Evolutionary conservation across 1,140 invertebrate species (phyloP).

Genomic region (Caerostris darwini): DNA sequence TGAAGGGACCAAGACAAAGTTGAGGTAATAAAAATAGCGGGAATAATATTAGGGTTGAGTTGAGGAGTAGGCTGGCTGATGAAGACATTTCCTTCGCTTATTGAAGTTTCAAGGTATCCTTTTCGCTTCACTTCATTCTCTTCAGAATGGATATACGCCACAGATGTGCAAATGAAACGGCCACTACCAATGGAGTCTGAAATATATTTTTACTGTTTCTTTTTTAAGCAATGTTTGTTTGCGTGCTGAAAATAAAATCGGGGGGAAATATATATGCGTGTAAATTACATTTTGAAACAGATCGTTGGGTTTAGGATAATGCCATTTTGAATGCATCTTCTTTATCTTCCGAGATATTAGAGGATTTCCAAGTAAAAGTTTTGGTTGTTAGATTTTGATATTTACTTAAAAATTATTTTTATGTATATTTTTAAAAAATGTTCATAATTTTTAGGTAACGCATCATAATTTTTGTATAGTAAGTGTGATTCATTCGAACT

Average conservation of each 20-base stretch:
- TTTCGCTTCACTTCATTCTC: conserved; percentile 62
- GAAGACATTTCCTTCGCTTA: conserved; percentile 66
- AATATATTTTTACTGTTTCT: conserved; percentile 53
- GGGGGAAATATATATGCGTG: neutral
- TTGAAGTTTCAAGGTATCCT: conserved; percentile 64
- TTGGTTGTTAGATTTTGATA: neutral
- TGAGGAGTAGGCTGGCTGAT: conserved; percentile 68
- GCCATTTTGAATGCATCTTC: neutral
- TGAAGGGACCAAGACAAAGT: conserved; percentile 76
- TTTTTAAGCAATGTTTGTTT: conserved; percentile 63
- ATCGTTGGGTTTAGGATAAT: conserved; percentile 14
- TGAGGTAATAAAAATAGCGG: conserved; percentile 73
- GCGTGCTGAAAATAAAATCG: conserved; percentile 36
- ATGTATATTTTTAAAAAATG: too few relatives aligned
- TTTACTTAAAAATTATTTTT: too few relatives aligned
- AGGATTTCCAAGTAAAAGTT: neutral
- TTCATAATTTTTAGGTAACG: too few relatives aligned
- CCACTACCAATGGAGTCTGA: neutral
- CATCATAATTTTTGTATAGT: too few relatives aligned
- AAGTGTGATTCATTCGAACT: too few relatives aligned
- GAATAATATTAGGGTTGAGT: conserved; percentile 74
- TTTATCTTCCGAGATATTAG: neutral
- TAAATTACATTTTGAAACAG: neutral
- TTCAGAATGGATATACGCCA: conserved; percentile 47
- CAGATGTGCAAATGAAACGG: conserved; percentile 74